Base-by-base conservation (phyloP, 2,888 invertebrate species). In the Poecilobothrus nobilitatus region DNA sequence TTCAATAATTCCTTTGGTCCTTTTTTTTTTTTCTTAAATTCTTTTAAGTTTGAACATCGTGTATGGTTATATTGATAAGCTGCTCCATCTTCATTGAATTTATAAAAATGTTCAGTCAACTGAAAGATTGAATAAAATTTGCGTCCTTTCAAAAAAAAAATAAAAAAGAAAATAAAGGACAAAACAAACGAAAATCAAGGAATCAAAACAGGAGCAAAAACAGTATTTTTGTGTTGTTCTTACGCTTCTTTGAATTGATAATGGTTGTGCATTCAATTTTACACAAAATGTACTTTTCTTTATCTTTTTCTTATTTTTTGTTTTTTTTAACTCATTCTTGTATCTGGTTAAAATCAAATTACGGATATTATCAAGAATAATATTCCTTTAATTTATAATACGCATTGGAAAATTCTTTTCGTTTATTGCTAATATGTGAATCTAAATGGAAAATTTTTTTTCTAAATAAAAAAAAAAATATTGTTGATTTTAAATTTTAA, bases 111-210 rank as follows among this genome's bases (percentile, higher is more conserved):
- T 69, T 71, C 77, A 79, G 73, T 79, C 80, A 77, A 75, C 78
- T 78, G 79, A 80, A 79, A 79, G 80, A 79, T 80, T 80, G 79
- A 80, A 79, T 80, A 80, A 79, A 79, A 79, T 79, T 79, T 79
- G 80, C 75, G 76, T 80, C 77, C 69, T 70, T 66, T 44, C 53
- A 65, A 22, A 53, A 53, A 53, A 12, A 53, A 27, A 33, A 22
- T 6, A 21, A n/a, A 21, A 63, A 20, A 6, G 63, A 21, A 20
- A 8, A 63, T 15, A n/a, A n/a, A n/a, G n/a, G 5, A 64, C 18
- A 33, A 15, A 3, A 22, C 2, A 72, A 71, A 69, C 70, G 44
- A 63, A 66, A 69, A 34, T 69, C 66, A 70, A 53, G n/a, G n/a
- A 53, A 53, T n/a, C 53, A 18, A 53, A 66, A 66, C 34, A 66